These are phyloP conservation scores for Corythoichthys intestinalis DNA, from an alignment of 2,113 vertebrate genomes.

Conservation along the genomic window DNA sequence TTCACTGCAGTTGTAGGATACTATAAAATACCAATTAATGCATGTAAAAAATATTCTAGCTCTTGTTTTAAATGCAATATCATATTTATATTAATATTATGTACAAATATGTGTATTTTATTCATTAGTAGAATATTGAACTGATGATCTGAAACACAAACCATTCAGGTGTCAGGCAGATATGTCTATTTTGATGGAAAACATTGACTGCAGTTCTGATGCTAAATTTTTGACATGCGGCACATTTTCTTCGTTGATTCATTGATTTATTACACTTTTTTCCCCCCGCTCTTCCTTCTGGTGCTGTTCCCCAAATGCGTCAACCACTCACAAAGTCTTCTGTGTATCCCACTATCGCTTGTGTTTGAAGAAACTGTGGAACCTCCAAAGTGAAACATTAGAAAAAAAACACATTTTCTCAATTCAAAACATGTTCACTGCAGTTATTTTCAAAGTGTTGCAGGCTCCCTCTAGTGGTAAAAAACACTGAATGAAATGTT, in stretches of 20 bases:
- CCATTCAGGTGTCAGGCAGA: background rate
- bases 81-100: background rate
- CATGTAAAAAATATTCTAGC: no score
- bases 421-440: background rate
- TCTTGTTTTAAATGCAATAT: no score
- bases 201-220: no score
- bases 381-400: background rate
- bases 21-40: no score
- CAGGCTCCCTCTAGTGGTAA: background rate
- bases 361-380: constrained; percentile 67
- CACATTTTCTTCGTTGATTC: no score
- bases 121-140: background rate
- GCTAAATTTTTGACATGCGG: no score
- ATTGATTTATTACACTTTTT: background rate
- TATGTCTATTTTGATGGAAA: no score
- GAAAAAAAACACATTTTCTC: background rate
- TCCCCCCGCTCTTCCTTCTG: constrained; percentile 20
- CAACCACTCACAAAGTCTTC: constrained; percentile 14
- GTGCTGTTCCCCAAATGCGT: constrained; percentile 8
- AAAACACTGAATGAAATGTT: background rate
- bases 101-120: background rate
- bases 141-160: background rate
- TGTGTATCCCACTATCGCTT: constrained; percentile 46
- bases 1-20: no score
- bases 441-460: background rate